Base-by-base conservation (phyloP, 2,888 invertebrate species). In the Crematogaster levior region DNA sequence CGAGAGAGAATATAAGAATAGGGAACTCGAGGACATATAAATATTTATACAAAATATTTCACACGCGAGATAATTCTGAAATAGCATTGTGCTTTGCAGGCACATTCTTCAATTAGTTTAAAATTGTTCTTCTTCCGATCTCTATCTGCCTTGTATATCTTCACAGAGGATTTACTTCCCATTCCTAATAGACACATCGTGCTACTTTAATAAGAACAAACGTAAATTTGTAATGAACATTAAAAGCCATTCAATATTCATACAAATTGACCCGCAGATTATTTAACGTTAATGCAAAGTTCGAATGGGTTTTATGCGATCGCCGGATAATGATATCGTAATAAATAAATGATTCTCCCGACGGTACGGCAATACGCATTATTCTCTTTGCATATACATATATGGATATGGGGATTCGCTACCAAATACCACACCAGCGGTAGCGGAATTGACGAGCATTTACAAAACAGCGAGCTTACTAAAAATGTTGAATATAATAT, bases 241-340 rank as follows among this genome's bases (percentile, higher is more conserved):
- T 81, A 83, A 73, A 72, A 81, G 73, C 53, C 46, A 34, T 46
- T 83, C 73, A 63, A 83, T 81, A 81, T 81, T 48, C 66, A 43
- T 15, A 37, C 72, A 65, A 73, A 72, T 73, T 63, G 75, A 61
- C 53, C 53, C 40, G 24, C 48, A 73, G 61, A 83, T 87, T 87
- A 85, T 87, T 85, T 83, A 84, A 82, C 83, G 75, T 37, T 85
- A 83, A 83, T 82, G 82, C 80, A 85, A 81, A 82, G 72, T 84
- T 87, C 77, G 85, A 85, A 82, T 81, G 82, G 63, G 61, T 87
- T 87, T 85, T 82, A 75, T 61, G 60, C 40, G 40, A 83, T 87
- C 80, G 72, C 56, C 37, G 53, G 46, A 70, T 53, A 84, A 66
- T 73, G 48, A 83, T 73, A 75, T 75, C 68, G 65, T 46, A 66